Evolutionary conservation across 2,113 vertebrate genomes (phyloP).

Genomic region (Scytalopus superciliaris): DNA sequence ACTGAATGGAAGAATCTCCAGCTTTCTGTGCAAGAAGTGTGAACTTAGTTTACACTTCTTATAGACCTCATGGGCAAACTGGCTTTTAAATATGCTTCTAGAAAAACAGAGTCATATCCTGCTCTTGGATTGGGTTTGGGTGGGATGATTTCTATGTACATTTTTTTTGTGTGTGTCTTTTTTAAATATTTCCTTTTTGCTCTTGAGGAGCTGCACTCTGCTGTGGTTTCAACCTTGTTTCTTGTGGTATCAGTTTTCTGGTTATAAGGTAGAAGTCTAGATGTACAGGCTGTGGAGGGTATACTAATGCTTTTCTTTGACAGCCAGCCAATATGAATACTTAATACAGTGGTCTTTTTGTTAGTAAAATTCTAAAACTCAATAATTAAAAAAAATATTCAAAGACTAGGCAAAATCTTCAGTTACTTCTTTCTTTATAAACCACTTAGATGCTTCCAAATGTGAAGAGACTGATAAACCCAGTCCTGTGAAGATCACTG

Average conservation of each 20-base stretch:
- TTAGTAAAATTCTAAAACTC: not conserved
- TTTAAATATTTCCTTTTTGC: not conserved
- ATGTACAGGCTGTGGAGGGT: not conserved
- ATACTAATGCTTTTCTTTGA: not conserved
- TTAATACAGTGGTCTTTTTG: not conserved
- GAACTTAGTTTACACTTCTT: not conserved
- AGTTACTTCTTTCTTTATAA: not conserved
- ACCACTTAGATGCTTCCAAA: slow-evolving; percentile 50
- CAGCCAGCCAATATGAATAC: not conserved
- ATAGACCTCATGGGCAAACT: not conserved
- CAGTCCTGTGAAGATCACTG: slow-evolving; percentile 54
- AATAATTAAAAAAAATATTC: not conserved
- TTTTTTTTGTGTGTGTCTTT: not conserved
- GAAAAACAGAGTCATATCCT: not conserved
- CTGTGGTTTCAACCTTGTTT: not conserved
- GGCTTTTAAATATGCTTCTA: not conserved
- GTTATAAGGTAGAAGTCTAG: not conserved
- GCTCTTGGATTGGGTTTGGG: rapidly evolving
- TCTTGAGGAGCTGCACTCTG: not conserved
- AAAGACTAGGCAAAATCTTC: not conserved
- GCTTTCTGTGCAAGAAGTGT: not conserved
- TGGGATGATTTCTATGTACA: not conserved
- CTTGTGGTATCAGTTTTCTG: not conserved
- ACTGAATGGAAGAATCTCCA: not conserved
- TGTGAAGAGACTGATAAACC: slow-evolving; percentile 51